Base-by-base conservation (phyloP, 2,797 vertebrate genomes). In the Petrocephalus sullivani region DNA sequence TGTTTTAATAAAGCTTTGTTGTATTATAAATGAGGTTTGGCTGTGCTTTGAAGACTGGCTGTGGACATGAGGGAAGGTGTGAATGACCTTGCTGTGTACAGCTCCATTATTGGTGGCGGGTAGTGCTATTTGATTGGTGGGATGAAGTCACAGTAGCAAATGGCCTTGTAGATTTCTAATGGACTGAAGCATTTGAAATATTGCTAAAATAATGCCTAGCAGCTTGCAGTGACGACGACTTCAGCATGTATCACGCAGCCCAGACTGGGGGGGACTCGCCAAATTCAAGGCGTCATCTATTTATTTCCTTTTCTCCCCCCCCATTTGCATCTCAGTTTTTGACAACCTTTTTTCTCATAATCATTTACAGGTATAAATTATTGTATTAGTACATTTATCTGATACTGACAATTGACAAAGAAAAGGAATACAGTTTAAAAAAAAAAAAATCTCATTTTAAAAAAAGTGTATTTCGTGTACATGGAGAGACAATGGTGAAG, bases 261-360 rank as follows among this genome's bases (percentile, higher is more conserved):
- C 84, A 19, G 28, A 84, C 37, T 1, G 12, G 12, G 75, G 2
- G 21, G 16, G 19, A 28, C 23, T 28, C 6, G 10, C 7, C 23
- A n/a, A 9, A 85, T 93, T 93, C 91, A 94, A 94, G 90, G 88
- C 16, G 75, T 95, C 82, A 92, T 94, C 92, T 92, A 93, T 96
- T 96, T 96, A 96, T 96, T 96, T 88, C 94, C 90, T 91, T 92
- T 94, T 94, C 12, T 33, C 4, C 14, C 4, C 58, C 46, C 75
- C 51, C 28, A 91, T 94, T 94, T 95, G 88, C 94, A 95, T 93
- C n/a, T 88, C 71, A 86, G 92, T 95, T 87, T 67, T 92, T 94
- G 93, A 96, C 94, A 95, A 94, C 91, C 91, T 90, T 92, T 93
- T 86, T 64, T 85, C 90, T 91, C 89, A 89, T 92, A 93, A 93